Conservation (phyloP, 2,113 vertebrate species). For the Poeciliopsis turrubarensis region DNA sequence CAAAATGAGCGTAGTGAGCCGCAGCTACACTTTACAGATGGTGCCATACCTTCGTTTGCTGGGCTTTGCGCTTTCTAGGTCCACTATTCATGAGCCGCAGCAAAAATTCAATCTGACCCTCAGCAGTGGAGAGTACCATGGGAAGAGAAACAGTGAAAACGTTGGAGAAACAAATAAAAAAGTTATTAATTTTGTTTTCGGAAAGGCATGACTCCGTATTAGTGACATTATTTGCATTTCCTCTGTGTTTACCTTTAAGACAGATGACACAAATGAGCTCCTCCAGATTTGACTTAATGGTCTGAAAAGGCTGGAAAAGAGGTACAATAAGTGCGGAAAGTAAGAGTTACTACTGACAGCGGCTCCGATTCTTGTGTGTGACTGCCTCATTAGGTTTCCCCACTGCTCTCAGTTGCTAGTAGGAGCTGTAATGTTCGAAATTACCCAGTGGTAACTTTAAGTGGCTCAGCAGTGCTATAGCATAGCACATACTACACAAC, state of each 20-base stretch:
- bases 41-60: slow-evolving; percentile 30
- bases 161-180: too few relatives aligned
- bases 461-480: background rate
- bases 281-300: background rate
- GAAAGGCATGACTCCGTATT: slow-evolving; percentile 11
- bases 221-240: slow-evolving; percentile 20
- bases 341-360: background rate
- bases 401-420: background rate
- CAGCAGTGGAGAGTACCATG: slow-evolving; percentile 58
- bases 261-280: background rate
- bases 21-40: slow-evolving; percentile 46
- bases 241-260: background rate
- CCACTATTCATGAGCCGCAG: slow-evolving; percentile 64
- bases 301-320: background rate
- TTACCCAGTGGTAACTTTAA: background rate
- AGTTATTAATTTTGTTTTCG: background rate
- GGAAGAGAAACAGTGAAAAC: slow-evolving; percentile 37
- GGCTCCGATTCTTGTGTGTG: background rate
- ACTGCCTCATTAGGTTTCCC: background rate
- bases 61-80: slow-evolving; percentile 44
- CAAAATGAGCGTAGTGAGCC: slow-evolving; percentile 58
- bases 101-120: slow-evolving; percentile 43
- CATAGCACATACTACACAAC: background rate
- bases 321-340: background rate
- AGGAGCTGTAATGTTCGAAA: background rate